These are phyloP conservation scores for Lagopus muta DNA, from an alignment of 2,113 vertebrate species.

Conservation along the genomic window DNA sequence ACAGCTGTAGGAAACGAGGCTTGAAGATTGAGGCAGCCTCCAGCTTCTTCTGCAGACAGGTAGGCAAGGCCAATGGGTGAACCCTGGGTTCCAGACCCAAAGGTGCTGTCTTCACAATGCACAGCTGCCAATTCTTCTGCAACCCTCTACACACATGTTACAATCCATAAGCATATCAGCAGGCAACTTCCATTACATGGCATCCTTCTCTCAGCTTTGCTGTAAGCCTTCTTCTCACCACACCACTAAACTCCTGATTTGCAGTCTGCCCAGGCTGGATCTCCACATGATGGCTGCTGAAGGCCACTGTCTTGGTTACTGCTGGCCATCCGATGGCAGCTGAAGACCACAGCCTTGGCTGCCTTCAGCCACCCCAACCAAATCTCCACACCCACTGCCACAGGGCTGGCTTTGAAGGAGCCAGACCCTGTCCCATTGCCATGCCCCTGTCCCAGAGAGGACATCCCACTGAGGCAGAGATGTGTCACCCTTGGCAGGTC, in stretches of 20 bases:
- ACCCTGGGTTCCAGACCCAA: rapidly evolving
- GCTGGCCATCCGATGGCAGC: neutral
- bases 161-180: neutral
- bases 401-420: rapidly evolving
- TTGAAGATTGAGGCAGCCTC: neutral
- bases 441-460: neutral
- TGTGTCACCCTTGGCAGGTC: neutral
- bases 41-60: neutral
- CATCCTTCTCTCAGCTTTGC: neutral
- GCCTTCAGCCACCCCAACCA: rapidly evolving
- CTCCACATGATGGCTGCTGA: neutral
- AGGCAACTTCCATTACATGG: neutral
- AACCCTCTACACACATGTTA: rapidly evolving
- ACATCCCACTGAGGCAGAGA: rapidly evolving
- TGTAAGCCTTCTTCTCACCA: neutral
- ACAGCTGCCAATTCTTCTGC: neutral
- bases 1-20: neutral
- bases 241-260: neutral
- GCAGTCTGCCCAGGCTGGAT: neutral
- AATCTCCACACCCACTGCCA: rapidly evolving
- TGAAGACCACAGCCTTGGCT: neutral
- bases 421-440: rapidly evolving
- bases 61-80: neutral
- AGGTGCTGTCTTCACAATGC: neutral
- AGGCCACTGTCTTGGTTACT: neutral